Base-by-base conservation (phyloP, 2,113 vertebrate genomes). In the Tragelaphus buxtoni region DNA sequence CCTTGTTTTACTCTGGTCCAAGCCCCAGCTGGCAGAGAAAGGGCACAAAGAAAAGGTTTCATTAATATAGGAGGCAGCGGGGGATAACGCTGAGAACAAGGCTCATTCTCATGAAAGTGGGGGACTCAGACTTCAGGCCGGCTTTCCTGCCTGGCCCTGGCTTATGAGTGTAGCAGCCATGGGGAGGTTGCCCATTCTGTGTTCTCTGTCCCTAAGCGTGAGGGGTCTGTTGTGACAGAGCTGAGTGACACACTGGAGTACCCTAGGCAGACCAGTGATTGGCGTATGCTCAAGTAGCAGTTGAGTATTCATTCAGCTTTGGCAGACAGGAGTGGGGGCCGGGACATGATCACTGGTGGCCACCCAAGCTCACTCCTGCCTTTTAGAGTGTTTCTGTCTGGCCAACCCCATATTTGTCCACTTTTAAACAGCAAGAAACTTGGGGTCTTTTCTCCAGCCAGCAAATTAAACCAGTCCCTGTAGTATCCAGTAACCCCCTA, bases 311-410 rank as follows among this genome's bases (percentile, higher is more conserved):
- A 5, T n/a, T 47, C 5, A 1, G 17, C 20, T 28, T n/a, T 56
- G 12, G 39, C 35, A 51, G 60, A 8, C 11, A 7, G 69, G 39
- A 28, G 35, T 1, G 12, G 32, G 69, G 3, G 4, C 24, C 6
- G 5, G 61, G 4, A 32, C 6, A 24, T 2, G 7, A 3, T 4
- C 4, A 39, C n/a, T 1, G 10, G 6, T 5, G 30, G 4, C 55
- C 4, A 0, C 16, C 16, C 11, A 6, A 20, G 26, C 9, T 58
- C 24, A 1, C 39, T 47, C 2, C 30, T 17, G 47, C 42, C 16
- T 32, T 30, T 60, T 53, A 28, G 2, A 35, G 45, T 9, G 45
- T 3, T 49, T 22, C 76, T 51, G 47, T 28, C 77, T 17, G 56
- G 65, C 85, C 51, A 53, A 3, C 17, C 53, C 49, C 26, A 12